Conservation (phyloP, 2,888 invertebrate genomes). For the Embidobia sp. region DNA sequence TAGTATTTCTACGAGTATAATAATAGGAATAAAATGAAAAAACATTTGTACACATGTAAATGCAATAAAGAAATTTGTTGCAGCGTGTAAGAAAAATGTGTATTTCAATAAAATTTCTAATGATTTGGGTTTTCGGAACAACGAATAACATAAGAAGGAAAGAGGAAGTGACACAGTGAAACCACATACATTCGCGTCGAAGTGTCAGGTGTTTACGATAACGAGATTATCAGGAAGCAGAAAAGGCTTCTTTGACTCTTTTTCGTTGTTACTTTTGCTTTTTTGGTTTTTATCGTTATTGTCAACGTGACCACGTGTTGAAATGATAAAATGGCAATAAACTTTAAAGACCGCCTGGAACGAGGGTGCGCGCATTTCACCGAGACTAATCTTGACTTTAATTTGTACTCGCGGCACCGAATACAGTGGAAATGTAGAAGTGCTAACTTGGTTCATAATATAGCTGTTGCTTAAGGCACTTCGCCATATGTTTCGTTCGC, state of each 20-base stretch:
- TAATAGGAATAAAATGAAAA: too few relatives aligned
- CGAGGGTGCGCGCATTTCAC: conserved; percentile 13
- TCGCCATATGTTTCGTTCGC: conserved; percentile 29
- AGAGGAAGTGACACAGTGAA: conserved; percentile 29
- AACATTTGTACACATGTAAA: too few relatives aligned
- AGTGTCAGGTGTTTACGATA: conserved; percentile 74
- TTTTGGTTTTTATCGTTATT: conserved; percentile 44
- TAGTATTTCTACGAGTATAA: too few relatives aligned
- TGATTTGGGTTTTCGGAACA: too few relatives aligned
- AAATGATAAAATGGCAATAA: conserved; percentile 57
- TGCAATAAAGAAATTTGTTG: too few relatives aligned
- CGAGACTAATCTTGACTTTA: conserved; percentile 58
- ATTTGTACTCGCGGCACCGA: conserved; percentile 45
- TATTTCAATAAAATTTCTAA: too few relatives aligned
- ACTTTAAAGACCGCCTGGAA: conserved; percentile 27
- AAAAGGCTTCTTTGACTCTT: conserved; percentile 70
- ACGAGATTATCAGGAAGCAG: conserved; percentile 74
- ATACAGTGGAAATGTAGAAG: conserved; percentile 29
- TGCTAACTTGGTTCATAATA: conserved; percentile 32
- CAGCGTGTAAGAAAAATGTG: too few relatives aligned
- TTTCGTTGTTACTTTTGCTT: conserved; percentile 41
- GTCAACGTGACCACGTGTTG: conserved; percentile 24
- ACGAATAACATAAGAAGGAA: conserved; percentile 5
- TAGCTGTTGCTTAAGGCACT: conserved; percentile 45
- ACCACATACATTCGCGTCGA: conserved; percentile 59